These are phyloP conservation scores for Coranthus polyacanthus DNA, from an alignment of 2,797 vertebrate species.

Conservation along the genomic window DNA sequence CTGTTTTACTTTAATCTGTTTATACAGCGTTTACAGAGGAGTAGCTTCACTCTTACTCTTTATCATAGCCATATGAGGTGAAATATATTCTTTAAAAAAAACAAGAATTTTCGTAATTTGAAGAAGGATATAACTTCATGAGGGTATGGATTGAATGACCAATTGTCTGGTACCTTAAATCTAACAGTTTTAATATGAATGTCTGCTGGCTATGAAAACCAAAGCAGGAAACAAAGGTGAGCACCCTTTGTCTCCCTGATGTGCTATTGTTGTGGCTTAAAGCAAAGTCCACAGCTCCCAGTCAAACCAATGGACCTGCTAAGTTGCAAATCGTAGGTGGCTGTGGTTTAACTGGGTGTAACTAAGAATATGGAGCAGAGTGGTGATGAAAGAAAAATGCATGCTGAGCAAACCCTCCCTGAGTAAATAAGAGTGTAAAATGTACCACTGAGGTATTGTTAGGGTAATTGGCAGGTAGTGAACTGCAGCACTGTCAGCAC, in stretches of 20 bases:
- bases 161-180: slow-evolving; percentile 3
- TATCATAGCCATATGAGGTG: no score
- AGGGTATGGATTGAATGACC: not conserved
- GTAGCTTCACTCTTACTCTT: no score
- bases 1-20: no score
- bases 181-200: not conserved
- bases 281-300: not conserved
- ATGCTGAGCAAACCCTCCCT: slow-evolving; percentile 32
- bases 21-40: no score
- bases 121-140: slow-evolving; percentile 6
- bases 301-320: slow-evolving; percentile 2
- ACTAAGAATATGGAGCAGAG: slow-evolving; percentile 15
- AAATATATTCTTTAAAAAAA: no score
- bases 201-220: not conserved
- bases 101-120: not conserved
- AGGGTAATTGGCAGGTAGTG: slow-evolving; percentile 21
- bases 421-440: slow-evolving; percentile 40
- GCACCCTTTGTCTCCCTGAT: not conserved
- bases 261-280: not conserved
- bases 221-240: not conserved
- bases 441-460: not conserved
- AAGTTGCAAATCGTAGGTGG: not conserved
- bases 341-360: slow-evolving; percentile 31
- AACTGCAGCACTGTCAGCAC: slow-evolving; percentile 8
- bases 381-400: slow-evolving; percentile 8